Evolutionary conservation across 2,797 vertebrate species (phyloP).

Genomic region (Peromyscus attwateri): DNA sequence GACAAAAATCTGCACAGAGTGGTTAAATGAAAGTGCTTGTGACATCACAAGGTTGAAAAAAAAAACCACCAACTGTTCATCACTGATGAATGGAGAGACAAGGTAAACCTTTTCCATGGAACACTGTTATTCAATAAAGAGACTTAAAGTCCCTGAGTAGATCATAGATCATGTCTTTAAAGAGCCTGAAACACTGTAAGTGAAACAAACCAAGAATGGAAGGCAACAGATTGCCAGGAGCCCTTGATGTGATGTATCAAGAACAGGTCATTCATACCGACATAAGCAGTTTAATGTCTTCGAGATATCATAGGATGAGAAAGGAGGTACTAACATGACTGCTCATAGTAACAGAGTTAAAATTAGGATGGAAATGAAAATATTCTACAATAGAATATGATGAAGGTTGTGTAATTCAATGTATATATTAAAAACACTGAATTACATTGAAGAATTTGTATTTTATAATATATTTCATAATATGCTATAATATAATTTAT

Average conservation of each 20-base stretch:
- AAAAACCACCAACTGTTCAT: neutral
- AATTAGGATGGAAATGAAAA: neutral
- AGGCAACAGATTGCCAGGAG: neutral
- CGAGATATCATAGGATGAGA: too few relatives aligned
- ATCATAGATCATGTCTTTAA: neutral
- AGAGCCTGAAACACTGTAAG: neutral
- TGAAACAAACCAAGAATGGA: neutral
- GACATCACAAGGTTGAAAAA: neutral
- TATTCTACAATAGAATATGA: neutral
- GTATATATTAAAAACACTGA: neutral
- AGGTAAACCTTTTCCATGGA: neutral
- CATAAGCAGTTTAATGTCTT: too few relatives aligned
- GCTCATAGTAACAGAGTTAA: neutral
- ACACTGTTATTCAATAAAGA: neutral
- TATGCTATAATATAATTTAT: neutral
- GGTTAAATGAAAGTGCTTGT: neutral
- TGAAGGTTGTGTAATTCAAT: neutral
- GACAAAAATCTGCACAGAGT: neutral
- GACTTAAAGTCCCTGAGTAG: too few relatives aligned
- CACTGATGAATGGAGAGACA: neutral
- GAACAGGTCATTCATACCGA: neutral
- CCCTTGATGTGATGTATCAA: neutral
- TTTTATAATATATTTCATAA: neutral
- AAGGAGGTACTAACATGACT: neutral
- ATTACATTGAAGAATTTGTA: neutral